Conservation (phyloP, 2,888 invertebrate species). For the Morinoia aosen region DNA sequence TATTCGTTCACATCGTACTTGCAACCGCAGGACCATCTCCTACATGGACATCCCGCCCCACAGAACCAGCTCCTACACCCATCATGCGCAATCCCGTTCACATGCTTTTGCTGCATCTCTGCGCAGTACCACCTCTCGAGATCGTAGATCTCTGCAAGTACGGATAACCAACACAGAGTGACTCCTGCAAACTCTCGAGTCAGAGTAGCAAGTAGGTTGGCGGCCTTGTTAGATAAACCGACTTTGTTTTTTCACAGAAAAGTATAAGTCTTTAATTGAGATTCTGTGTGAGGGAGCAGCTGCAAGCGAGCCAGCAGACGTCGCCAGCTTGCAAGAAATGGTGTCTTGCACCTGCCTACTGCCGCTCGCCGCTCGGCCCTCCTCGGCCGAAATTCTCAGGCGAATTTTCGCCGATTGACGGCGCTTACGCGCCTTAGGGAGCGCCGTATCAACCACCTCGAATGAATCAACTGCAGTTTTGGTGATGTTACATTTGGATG, state of each 20-base stretch:
- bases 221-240: constrained; percentile 44
- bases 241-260: constrained; percentile 8
- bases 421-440: too few relatives aligned
- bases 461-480: background rate
- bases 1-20: background rate
- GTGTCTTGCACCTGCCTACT: constrained; percentile 32
- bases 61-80: background rate
- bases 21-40: background rate
- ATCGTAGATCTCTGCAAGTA: background rate
- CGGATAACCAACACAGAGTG: background rate
- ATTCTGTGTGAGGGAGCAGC: constrained; percentile 39
- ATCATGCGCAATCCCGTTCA: background rate
- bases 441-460: background rate
- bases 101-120: background rate
- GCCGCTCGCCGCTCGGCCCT: background rate
- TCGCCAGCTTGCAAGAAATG: constrained; percentile 42
- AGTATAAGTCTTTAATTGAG: constrained; percentile 36
- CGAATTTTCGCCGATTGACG: background rate
- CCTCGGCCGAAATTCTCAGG: background rate
- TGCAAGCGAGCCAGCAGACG: constrained; percentile 31
- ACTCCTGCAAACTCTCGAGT: background rate
- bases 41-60: background rate
- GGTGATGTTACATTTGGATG: background rate
- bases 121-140: background rate
- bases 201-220: constrained; percentile 19